Percentiles rank a stretch among this genome's conserved stretches.
Conservation (phyloP, 2,888 invertebrate species). For the Eurois occulta region DNA sequence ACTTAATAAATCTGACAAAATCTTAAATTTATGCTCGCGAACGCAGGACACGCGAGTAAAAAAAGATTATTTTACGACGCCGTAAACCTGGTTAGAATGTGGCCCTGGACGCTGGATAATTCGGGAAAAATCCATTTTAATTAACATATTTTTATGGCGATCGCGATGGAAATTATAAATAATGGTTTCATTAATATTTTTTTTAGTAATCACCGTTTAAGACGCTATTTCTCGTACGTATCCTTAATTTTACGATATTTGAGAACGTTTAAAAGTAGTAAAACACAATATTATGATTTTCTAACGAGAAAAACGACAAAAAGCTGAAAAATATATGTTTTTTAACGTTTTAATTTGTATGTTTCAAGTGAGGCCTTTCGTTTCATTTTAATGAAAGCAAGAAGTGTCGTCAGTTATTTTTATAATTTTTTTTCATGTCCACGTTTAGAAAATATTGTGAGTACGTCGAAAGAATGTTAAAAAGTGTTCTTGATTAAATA, state of each 20-base stretch:
- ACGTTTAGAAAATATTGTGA: slow-evolving; percentile 80
- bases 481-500: slow-evolving; percentile 89
- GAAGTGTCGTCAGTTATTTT: slow-evolving; percentile 72
- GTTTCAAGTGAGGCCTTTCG: slow-evolving; percentile 33
- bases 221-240: slow-evolving; percentile 28
- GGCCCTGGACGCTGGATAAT: slow-evolving; percentile 77
- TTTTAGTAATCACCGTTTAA: slow-evolving; percentile 56
- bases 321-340: slow-evolving; percentile 23
- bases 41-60: slow-evolving; percentile 77
- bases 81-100: slow-evolving; percentile 82
- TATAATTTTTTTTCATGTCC: slow-evolving; percentile 70
- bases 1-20: slow-evolving; percentile 89
- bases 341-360: slow-evolving; percentile 51
- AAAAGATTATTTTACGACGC: slow-evolving; percentile 78
- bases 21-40: slow-evolving; percentile 85
- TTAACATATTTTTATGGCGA: slow-evolving; percentile 80
- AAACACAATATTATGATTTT: slow-evolving; percentile 32
- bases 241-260: slow-evolving; percentile 39
- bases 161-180: slow-evolving; percentile 73
- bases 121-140: slow-evolving; percentile 85
- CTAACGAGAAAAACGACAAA: slow-evolving; percentile 29
- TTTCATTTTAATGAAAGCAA: slow-evolving; percentile 68
- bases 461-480: slow-evolving; percentile 85
- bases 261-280: slow-evolving; percentile 35
- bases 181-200: slow-evolving; percentile 69